Percentiles rank a stretch among this genome's conserved stretches.
These are phyloP conservation scores for Anser cygnoides DNA, from an alignment of 2,113 vertebrate genomes.

Conservation along the genomic window DNA sequence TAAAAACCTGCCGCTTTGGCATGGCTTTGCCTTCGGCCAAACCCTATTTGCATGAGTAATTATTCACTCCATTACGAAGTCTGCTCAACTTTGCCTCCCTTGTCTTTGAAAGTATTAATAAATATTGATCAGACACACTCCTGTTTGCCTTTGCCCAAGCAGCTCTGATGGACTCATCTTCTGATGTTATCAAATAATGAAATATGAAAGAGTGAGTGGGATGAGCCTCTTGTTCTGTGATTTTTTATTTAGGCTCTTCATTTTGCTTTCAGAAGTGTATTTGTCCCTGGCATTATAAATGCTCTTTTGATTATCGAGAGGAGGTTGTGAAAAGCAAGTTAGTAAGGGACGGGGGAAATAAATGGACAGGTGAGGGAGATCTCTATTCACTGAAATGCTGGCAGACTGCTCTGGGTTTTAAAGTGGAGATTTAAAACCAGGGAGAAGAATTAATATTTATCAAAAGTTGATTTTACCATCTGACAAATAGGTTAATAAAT, in stretches of 20 bases:
- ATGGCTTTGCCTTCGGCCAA: conserved; percentile 71
- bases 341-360: background rate
- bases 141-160: conserved; percentile 78
- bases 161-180: conserved; percentile 74
- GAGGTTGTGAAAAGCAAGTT: background rate
- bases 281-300: conserved; percentile 67
- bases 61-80: conserved; percentile 73
- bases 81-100: conserved; percentile 72
- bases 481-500: conserved; percentile 32
- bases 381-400: background rate
- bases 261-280: conserved; percentile 70
- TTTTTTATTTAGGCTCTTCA: conserved; percentile 77
- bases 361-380: conserved; percentile 36
- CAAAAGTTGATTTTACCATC: background rate
- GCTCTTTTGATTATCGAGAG: conserved; percentile 59
- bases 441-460: background rate
- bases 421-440: background rate
- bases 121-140: conserved; percentile 83
- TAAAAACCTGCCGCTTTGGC: conserved; percentile 65
- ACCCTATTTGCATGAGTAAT: conserved; percentile 77
- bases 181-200: conserved; percentile 84
- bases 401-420: background rate
- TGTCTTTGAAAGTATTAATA: conserved; percentile 81
- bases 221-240: conserved; percentile 69
- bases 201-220: conserved; percentile 78